Conservation (phyloP, 2,888 invertebrate species). For the Conchocele bisecta region DNA sequence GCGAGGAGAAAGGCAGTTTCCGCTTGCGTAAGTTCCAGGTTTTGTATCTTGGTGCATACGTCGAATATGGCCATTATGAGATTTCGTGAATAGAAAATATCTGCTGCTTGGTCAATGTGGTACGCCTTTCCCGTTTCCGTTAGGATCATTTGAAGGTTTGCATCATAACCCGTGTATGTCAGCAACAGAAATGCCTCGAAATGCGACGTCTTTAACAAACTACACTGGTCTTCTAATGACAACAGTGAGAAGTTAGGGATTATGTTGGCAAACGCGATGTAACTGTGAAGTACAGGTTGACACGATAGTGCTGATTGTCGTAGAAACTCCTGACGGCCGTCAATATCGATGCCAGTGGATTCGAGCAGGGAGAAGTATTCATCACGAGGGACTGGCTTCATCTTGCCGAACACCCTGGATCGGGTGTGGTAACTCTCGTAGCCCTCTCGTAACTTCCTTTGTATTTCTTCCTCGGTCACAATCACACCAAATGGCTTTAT, state of each 20-base stretch:
- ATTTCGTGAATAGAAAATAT: slow-evolving; percentile 56
- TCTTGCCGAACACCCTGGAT: slow-evolving; percentile 52
- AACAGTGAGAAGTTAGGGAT: slow-evolving; percentile 53
- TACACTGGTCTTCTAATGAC: slow-evolving; percentile 58
- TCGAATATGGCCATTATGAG: slow-evolving; percentile 57
- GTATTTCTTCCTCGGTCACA: slow-evolving; percentile 53
- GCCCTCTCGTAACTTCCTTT: slow-evolving; percentile 41
- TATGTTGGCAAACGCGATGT: slow-evolving; percentile 57
- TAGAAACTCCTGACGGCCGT: slow-evolving; percentile 57
- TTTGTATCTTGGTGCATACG: slow-evolving; percentile 57
- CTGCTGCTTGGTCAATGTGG: slow-evolving; percentile 59
- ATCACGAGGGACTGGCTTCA: slow-evolving; percentile 56
- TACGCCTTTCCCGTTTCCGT: slow-evolving; percentile 58
- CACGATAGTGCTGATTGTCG: slow-evolving; percentile 57
- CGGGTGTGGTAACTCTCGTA: slow-evolving; percentile 53
- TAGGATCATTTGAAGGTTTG: slow-evolving; percentile 55
- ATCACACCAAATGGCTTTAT: slow-evolving; percentile 54
- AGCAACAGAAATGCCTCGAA: slow-evolving; percentile 57
- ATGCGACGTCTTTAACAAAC: slow-evolving; percentile 55
- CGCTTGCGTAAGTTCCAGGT: slow-evolving; percentile 40
- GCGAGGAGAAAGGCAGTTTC: slow-evolving; percentile 56
- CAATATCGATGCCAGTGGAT: slow-evolving; percentile 57
- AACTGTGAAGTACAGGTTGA: slow-evolving; percentile 58
- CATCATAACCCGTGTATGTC: slow-evolving; percentile 55
- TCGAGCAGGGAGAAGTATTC: slow-evolving; percentile 54